These are phyloP conservation scores for Oscheius sp. DNA, from an alignment of 2,888 invertebrate species.

Conservation along the genomic window DNA sequence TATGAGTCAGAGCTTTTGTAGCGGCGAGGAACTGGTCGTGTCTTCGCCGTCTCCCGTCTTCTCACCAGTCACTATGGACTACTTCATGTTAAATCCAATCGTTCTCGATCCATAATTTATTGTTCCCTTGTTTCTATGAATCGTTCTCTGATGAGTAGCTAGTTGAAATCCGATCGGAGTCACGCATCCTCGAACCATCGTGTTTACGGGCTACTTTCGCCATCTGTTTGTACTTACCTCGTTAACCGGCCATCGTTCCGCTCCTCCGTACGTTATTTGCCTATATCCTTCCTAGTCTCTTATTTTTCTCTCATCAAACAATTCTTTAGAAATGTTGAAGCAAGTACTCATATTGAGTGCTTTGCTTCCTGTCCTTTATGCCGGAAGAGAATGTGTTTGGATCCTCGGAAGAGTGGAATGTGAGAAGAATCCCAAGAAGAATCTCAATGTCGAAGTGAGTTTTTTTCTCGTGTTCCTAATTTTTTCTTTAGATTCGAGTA, in stretches of 20 bases:
- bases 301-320: conserved; percentile 3
- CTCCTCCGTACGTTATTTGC: conserved; percentile 10
- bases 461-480: background rate
- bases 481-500: conserved; percentile 53
- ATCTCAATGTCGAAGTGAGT: conserved; percentile 65
- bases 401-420: conserved; percentile 62
- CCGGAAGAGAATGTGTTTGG: conserved; percentile 65
- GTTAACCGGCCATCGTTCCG: conserved; percentile 20
- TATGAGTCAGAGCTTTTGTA: conserved; percentile 31
- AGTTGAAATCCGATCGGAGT: conserved; percentile 12
- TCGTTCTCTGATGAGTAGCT: background rate
- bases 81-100: conserved; percentile 62
- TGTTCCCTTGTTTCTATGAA: background rate
- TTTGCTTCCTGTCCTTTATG: conserved; percentile 9
- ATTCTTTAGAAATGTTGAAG: background rate
- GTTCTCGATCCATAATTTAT: conserved; percentile 36
- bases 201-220: too few relatives aligned
- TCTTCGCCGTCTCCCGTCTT: conserved; percentile 38
- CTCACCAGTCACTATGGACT: conserved; percentile 60
- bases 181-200: background rate
- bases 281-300: conserved; percentile 4
- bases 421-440: conserved; percentile 58
- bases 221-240: too few relatives aligned
- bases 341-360: background rate
- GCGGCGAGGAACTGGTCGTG: conserved; percentile 35